Conservation (phyloP, 2,888 invertebrate genomes). For the Isoperla grammatica region DNA sequence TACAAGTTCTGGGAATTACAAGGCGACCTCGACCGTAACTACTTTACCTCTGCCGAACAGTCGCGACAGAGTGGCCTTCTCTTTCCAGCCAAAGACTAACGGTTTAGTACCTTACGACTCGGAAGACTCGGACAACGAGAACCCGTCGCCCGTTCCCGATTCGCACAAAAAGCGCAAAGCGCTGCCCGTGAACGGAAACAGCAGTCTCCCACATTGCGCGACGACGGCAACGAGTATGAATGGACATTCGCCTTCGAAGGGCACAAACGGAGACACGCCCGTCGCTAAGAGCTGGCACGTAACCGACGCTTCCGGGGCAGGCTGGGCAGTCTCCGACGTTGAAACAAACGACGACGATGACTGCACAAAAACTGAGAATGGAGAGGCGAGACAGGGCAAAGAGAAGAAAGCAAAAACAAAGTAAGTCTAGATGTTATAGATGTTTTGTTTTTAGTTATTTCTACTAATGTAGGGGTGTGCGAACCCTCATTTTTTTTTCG, state of each 20-base stretch:
- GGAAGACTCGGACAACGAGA: conserved; percentile 41
- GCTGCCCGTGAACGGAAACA: background rate
- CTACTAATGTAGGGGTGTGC: too few relatives aligned
- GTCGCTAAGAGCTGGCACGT: background rate
- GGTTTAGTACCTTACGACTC: conserved; percentile 45
- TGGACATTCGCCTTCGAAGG: background rate
- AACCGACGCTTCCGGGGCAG: conserved; percentile 6
- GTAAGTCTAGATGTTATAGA: too few relatives aligned
- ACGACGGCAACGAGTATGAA: background rate
- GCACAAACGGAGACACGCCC: background rate
- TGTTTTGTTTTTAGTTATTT: too few relatives aligned
- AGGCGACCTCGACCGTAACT: too few relatives aligned
- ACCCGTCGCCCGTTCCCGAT: conserved; percentile 24
- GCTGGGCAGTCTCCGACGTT: conserved; percentile 1
- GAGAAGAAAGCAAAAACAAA: too few relatives aligned
- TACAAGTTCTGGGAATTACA: too few relatives aligned
- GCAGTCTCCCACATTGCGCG: background rate
- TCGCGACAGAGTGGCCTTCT: background rate
- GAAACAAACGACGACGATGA: too few relatives aligned
- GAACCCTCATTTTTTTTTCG: too few relatives aligned
- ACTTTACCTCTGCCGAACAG: too few relatives aligned
- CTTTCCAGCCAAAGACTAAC: conserved; percentile 27
- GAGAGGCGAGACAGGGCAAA: too few relatives aligned
- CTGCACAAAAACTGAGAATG: too few relatives aligned
- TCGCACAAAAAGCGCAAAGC: background rate